phyloP scores from a whole-genome alignment of 2,888 invertebrate species.

The Hanleya hanleyi region DNA sequence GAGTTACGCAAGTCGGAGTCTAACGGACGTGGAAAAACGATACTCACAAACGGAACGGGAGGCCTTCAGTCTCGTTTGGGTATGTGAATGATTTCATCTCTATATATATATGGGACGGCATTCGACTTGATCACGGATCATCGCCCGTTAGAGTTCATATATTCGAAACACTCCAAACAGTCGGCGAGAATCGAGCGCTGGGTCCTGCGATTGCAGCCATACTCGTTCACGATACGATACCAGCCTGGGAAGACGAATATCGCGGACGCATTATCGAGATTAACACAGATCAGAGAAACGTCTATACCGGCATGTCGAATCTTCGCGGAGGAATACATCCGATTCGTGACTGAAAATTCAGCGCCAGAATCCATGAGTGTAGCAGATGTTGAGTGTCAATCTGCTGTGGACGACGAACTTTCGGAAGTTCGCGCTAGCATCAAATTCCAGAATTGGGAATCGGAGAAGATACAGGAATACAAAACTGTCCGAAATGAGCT shows the following conservation, averaged over 20 bases:
- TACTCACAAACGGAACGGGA: background rate
- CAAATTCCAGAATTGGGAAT: background rate
- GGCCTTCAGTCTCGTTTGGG: background rate
- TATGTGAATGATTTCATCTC: background rate
- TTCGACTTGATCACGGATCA: background rate
- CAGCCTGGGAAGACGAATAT: background rate
- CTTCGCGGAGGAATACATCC: background rate
- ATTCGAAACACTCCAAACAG: background rate
- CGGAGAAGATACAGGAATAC: background rate
- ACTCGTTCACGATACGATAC: background rate
- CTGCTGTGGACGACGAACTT: background rate
- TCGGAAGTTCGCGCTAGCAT: background rate
- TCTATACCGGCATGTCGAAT: background rate
- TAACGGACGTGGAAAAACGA: background rate
- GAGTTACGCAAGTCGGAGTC: background rate
- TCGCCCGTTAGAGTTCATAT: too few relatives aligned
- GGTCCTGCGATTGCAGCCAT: background rate
- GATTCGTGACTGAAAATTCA: background rate
- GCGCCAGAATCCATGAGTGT: background rate
- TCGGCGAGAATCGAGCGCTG: background rate
- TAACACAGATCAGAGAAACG: background rate
- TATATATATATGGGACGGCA: background rate
- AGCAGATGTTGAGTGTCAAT: background rate
- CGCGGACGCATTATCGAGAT: background rate
- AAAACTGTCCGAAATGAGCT: conserved; percentile 2